Percentiles rank a stretch among this genome's conserved stretches.
These are phyloP conservation scores for Antrozous pallidus DNA, from an alignment of 2,797 vertebrate species.

Conservation along the genomic window DNA sequence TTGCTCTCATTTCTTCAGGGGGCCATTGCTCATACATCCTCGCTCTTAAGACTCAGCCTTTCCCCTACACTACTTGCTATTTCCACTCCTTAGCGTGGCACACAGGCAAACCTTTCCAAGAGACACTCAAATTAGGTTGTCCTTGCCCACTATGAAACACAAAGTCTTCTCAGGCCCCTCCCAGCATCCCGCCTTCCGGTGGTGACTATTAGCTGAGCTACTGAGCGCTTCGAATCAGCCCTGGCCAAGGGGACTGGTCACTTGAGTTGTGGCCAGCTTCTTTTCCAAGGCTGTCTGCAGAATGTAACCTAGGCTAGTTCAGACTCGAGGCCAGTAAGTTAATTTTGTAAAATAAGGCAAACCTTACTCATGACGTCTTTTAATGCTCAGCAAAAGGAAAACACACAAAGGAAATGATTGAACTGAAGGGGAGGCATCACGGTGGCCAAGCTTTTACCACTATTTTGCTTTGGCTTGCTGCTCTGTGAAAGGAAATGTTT, in stretches of 20 bases:
- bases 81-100: background rate
- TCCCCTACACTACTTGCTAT: background rate
- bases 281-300: background rate
- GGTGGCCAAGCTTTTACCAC: rapidly evolving
- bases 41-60: background rate
- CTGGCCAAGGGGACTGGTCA: too few relatives aligned
- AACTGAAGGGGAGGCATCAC: background rate
- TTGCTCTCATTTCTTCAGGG: background rate
- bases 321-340: too few relatives aligned
- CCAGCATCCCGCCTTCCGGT: background rate
- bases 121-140: background rate
- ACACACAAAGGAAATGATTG: background rate
- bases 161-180: background rate
- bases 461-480: background rate
- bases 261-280: background rate
- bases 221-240: background rate
- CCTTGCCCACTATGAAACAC: background rate
- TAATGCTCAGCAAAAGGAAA: background rate
- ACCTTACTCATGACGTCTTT: background rate
- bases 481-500: background rate
- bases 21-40: background rate
- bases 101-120: background rate
- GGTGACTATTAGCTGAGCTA: background rate
- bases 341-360: background rate
- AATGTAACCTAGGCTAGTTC: background rate